Percentiles rank a stretch among this genome's conserved stretches.
Evolutionary conservation across 1,140 invertebrate species (phyloP).

Genomic region (Campoletis sonorensis): DNA sequence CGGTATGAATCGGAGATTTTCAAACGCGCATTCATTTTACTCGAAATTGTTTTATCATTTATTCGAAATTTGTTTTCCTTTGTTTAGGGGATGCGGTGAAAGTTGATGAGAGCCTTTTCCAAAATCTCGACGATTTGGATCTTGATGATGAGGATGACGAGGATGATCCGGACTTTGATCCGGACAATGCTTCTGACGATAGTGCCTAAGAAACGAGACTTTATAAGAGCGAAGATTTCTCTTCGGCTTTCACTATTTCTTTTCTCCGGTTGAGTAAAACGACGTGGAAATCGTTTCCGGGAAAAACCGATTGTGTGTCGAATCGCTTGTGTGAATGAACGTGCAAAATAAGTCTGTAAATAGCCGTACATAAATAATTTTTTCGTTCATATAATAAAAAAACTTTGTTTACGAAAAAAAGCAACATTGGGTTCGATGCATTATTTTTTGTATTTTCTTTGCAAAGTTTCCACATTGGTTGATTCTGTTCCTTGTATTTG

Average conservation of each 20-base stretch:
- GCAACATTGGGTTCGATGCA: background rate
- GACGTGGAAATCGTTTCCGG: no score
- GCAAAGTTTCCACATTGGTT: no score
- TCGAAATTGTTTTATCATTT: conserved; percentile 42
- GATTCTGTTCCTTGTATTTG: background rate
- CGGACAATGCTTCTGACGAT: conserved; percentile 63
- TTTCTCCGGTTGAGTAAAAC: no score
- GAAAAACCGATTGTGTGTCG: background rate
- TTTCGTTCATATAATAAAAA: conserved; percentile 25
- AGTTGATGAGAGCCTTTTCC: conserved; percentile 95
- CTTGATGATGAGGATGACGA: conserved; percentile 86
- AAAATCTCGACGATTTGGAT: conserved; percentile 94
- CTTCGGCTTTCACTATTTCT: background rate
- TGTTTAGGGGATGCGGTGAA: conserved; percentile 89
- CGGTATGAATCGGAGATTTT: conserved; percentile 78
- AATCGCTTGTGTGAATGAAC: conserved; percentile 7
- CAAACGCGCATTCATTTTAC: conserved; percentile 42
- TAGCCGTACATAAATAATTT: conserved; percentile 22
- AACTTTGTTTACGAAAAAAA: conserved; percentile 31
- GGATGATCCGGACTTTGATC: conserved; percentile 79
- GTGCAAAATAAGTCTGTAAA: conserved; percentile 29
- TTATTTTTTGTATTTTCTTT: background rate
- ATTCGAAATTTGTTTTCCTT: conserved; percentile 57
- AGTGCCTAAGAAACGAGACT: conserved; percentile 59
- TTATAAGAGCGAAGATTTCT: conserved; percentile 18